phyloP scores from a whole-genome alignment of 2,888 invertebrate genomes.

The Taenaris catops region DNA sequence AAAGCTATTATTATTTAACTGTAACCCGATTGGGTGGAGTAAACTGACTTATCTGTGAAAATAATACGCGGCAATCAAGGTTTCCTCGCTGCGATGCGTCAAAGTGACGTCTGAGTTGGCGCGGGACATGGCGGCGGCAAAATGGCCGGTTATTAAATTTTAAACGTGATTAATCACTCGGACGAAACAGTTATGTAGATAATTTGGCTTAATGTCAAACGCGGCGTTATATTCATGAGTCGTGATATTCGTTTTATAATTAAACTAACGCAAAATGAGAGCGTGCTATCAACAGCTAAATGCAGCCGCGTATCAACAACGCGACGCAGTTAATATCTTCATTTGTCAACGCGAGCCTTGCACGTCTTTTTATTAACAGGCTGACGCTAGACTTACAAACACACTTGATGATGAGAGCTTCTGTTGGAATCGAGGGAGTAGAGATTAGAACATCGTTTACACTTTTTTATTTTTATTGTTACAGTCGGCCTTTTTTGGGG shows the following conservation, averaged over 20 bases:
- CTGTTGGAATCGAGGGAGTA: too few species aligned
- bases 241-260: constrained; percentile 16
- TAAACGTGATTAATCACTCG: constrained; percentile 44
- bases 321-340: constrained; percentile 7
- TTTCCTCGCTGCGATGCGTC: constrained; percentile 58
- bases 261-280: constrained; percentile 15
- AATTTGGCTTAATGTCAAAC: constrained; percentile 42
- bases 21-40: constrained; percentile 33
- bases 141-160: constrained; percentile 34
- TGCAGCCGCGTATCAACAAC: constrained; percentile 5
- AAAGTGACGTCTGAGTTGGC: constrained; percentile 43
- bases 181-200: constrained; percentile 46
- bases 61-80: constrained; percentile 38
- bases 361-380: too few species aligned
- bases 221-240: constrained; percentile 12
- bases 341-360: constrained; percentile 1
- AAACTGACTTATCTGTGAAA: constrained; percentile 42
- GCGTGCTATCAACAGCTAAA: constrained; percentile 13
- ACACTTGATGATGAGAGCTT: too few species aligned
- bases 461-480: too few species aligned
- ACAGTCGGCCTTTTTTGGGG: too few species aligned
- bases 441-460: too few species aligned
- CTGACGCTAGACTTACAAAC: too few species aligned
- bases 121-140: constrained; percentile 30
- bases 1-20: constrained; percentile 49